phyloP scores from a whole-genome alignment of 2,888 invertebrate species.

The Dolomedes plantarius region DNA sequence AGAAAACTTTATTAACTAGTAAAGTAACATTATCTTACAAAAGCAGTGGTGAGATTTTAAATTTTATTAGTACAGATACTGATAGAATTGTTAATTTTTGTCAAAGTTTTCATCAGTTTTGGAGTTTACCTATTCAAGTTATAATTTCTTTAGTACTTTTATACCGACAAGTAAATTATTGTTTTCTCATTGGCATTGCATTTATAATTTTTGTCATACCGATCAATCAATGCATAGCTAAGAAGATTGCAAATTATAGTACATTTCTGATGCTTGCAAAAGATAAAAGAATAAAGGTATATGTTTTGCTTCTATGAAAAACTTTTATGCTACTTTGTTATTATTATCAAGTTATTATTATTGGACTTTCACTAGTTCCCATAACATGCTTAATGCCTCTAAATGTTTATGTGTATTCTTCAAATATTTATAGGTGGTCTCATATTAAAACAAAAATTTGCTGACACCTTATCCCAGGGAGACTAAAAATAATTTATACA shows the following conservation, averaged over 20 bases:
- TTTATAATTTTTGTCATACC: constrained; percentile 93
- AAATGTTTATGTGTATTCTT: too few relatives aligned
- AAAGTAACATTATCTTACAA: constrained; percentile 77
- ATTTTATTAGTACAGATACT: constrained; percentile 97
- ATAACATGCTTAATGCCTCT: too few relatives aligned
- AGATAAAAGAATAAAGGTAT: constrained; percentile 87
- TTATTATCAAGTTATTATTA: too few relatives aligned
- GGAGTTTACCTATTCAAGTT: constrained; percentile 96
- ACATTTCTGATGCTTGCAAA: constrained; percentile 92
- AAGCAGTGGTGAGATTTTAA: constrained; percentile 91
- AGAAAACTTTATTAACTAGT: constrained; percentile 81
- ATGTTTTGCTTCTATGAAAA: background rate
- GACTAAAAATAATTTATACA: too few relatives aligned
- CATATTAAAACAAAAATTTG: too few relatives aligned
- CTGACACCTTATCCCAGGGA: too few relatives aligned
- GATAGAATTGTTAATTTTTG: constrained; percentile 97
- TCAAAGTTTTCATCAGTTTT: constrained; percentile 95
- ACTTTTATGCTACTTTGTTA: too few relatives aligned
- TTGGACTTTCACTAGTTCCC: too few relatives aligned
- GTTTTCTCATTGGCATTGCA: constrained; percentile 91
- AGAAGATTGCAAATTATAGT: constrained; percentile 90
- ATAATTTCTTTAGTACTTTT: constrained; percentile 88
- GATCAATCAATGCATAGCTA: constrained; percentile 91
- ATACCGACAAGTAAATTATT: constrained; percentile 90
- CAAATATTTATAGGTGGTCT: too few relatives aligned